Evolutionary conservation across 2,888 invertebrate genomes (phyloP).

Genomic region (Pristionchus japonicus): DNA sequence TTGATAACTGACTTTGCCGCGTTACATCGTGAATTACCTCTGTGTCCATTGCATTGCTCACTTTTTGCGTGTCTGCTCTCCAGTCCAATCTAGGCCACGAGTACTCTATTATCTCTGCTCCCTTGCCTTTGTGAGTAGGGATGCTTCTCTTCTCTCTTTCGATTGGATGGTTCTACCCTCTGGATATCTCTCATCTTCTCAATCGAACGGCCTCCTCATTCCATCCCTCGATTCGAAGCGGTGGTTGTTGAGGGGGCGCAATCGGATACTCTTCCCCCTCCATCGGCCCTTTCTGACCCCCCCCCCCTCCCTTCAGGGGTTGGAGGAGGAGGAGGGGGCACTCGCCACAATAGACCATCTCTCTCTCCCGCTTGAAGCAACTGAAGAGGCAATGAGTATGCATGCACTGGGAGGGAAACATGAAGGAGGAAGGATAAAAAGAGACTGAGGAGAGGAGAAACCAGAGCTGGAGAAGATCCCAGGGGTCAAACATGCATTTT

Average conservation of each 20-base stretch:
- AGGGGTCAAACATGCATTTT: not conserved
- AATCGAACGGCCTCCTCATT: conserved; percentile 23
- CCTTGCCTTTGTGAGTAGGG: not conserved
- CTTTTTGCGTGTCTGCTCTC: not conserved
- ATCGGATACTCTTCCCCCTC: not conserved
- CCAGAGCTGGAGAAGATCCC: not conserved
- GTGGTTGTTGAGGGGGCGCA: not conserved
- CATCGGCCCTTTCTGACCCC: not conserved
- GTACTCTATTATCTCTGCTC: conserved; percentile 6
- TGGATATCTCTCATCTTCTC: not conserved
- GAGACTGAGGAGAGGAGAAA: not conserved
- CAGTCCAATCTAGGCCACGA: conserved; percentile 11
- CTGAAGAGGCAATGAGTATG: not conserved
- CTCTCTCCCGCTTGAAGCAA: not conserved
- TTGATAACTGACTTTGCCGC: not conserved
- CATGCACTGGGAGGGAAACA: conserved; percentile 14
- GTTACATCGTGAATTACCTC: not conserved
- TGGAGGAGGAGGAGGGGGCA: not conserved
- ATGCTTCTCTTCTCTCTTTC: not conserved
- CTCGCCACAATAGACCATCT: not conserved
- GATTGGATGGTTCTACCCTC: not conserved
- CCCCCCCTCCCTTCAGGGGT: not conserved
- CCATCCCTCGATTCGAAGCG: not conserved
- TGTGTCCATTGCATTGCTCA: not conserved
- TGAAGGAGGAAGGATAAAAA: not conserved